phyloP scores from a whole-genome alignment of 35 echinoderm and acorn worm species.

The Nesometra sesokonis region DNA sequence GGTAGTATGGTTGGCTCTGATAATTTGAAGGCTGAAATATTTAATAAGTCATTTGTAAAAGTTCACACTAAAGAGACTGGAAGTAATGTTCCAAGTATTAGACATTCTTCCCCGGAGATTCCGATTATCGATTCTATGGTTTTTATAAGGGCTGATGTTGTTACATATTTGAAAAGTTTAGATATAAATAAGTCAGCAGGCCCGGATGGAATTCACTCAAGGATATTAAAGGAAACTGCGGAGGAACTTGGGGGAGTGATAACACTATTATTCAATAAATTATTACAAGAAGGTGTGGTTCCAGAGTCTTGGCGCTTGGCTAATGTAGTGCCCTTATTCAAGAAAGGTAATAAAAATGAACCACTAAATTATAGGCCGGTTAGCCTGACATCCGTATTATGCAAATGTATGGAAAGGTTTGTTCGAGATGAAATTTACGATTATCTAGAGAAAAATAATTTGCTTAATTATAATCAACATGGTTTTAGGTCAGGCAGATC shows the following conservation, averaged over 20 bases:
- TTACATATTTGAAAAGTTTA: too few relatives aligned
- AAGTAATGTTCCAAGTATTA: too few relatives aligned
- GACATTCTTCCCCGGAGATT: too few relatives aligned
- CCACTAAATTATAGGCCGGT: not conserved
- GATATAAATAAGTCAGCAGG: too few relatives aligned
- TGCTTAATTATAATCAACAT: slow-evolving; percentile 24
- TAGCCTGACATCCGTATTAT: not conserved
- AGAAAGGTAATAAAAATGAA: not conserved
- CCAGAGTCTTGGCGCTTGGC: not conserved
- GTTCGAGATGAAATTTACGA: slow-evolving; percentile 1
- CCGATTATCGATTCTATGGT: too few relatives aligned
- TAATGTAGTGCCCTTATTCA: not conserved
- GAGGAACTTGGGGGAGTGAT: not conserved
- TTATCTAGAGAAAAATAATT: slow-evolving; percentile 1
- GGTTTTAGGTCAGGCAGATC: slow-evolving; percentile 26
- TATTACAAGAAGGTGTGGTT: not conserved
- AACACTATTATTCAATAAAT: slow-evolving; percentile 4
- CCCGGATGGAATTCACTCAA: too few relatives aligned
- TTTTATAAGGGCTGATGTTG: too few relatives aligned
- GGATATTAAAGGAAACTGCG: not conserved
- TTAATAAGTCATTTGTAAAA: too few relatives aligned
- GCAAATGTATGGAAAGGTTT: slow-evolving; percentile 15
- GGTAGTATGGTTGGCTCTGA: too few relatives aligned
- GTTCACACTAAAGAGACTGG: too few relatives aligned
- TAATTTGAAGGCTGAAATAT: too few relatives aligned